A percentile compares a stretch with the other conserved stretches of the same genome.
Evolutionary conservation across 2,113 vertebrate species (phyloP).

Genomic region (Prietella phreatophila): DNA sequence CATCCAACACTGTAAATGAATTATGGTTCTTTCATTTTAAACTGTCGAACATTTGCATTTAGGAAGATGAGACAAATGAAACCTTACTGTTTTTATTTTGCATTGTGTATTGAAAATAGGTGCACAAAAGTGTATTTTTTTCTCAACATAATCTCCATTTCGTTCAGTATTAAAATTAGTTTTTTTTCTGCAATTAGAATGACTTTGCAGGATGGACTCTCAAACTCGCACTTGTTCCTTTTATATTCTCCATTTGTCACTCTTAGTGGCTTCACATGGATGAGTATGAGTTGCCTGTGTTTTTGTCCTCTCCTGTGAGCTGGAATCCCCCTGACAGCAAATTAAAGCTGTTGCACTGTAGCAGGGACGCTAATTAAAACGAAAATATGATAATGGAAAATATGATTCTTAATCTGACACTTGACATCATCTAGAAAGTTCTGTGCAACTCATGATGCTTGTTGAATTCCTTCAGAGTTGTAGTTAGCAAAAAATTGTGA

Average conservation of each 20-base stretch:
- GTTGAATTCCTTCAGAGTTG: background rate
- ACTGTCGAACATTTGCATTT: background rate
- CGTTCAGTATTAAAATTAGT: too few relatives aligned
- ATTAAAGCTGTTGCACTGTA: constrained; percentile 51
- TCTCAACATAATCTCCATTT: background rate
- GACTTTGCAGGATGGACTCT: background rate
- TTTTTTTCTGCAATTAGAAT: background rate
- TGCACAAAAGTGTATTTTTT: background rate
- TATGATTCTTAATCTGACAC: background rate
- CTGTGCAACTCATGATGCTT: background rate
- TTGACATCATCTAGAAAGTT: background rate
- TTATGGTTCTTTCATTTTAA: background rate
- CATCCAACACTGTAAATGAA: background rate
- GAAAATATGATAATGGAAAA: constrained; percentile 17
- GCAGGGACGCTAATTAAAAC: constrained; percentile 26
- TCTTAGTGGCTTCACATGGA: background rate
- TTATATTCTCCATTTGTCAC: background rate
- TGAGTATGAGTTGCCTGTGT: constrained; percentile 14
- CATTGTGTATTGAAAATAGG: background rate
- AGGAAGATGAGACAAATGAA: background rate
- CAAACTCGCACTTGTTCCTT: background rate
- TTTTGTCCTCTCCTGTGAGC: constrained; percentile 30
- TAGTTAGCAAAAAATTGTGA: background rate
- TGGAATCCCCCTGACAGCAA: constrained; percentile 55
- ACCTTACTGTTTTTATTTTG: background rate